phyloP scores from a whole-genome alignment of 2,797 vertebrate species.

The Kryptolebias ocellatus region DNA sequence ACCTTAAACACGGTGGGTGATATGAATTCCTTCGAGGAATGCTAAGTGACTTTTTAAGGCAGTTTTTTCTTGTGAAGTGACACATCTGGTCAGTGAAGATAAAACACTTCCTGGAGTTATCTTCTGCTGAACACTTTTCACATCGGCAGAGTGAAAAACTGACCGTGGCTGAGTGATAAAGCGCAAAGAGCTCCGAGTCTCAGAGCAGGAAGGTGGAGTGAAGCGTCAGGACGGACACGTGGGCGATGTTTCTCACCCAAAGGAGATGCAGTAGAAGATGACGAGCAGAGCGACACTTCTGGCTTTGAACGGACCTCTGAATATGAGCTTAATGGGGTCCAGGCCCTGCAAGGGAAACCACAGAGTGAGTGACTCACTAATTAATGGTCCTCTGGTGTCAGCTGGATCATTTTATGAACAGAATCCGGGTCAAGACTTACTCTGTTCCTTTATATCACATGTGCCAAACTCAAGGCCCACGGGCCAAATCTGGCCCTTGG shows the following conservation, averaged over 20 bases:
- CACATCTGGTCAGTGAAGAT: conserved; percentile 23
- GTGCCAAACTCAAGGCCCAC: too few species aligned
- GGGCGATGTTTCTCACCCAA: conserved; percentile 71
- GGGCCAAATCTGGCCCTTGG: too few species aligned
- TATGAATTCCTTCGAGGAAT: too few species aligned
- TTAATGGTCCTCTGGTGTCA: too few species aligned
- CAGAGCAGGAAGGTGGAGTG: not conserved
- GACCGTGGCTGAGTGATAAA: too few species aligned
- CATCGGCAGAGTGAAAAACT: not conserved
- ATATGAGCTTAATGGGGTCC: conserved; percentile 71
- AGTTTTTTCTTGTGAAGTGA: too few species aligned
- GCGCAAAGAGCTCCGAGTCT: not conserved
- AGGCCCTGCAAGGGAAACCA: conserved; percentile 53
- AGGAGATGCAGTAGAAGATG: conserved; percentile 84
- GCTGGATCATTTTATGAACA: too few species aligned
- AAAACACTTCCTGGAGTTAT: not conserved
- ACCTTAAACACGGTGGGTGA: too few species aligned
- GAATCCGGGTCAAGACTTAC: too few species aligned
- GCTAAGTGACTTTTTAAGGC: too few species aligned
- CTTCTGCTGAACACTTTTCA: not conserved
- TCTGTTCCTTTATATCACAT: too few species aligned
- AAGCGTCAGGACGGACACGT: too few species aligned
- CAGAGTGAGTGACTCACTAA: not conserved
- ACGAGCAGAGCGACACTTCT: conserved; percentile 74
- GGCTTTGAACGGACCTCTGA: conserved; percentile 54